Percentiles rank a stretch among this genome's conserved stretches.
These are phyloP conservation scores for Anguilla marmorata DNA, from an alignment of 2,797 vertebrate species.

Conservation along the genomic window DNA sequence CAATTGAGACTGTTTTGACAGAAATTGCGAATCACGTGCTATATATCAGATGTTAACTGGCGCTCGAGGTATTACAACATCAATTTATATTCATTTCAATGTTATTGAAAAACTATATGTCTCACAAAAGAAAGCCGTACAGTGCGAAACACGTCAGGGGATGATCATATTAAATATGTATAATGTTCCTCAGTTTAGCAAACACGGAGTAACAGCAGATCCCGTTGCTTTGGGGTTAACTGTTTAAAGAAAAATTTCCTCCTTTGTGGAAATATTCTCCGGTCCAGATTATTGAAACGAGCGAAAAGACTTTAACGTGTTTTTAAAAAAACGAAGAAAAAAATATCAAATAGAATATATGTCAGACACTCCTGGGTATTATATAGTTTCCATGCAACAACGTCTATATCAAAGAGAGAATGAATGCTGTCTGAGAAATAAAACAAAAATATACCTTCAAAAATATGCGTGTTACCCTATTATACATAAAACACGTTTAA, in stretches of 20 bases:
- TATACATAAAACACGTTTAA: not conserved
- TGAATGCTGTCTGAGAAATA: too few species aligned
- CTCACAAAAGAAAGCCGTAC: slow-evolving; percentile 43
- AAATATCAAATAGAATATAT: not conserved
- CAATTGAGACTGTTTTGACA: slow-evolving; percentile 34
- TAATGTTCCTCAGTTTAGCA: slow-evolving; percentile 44
- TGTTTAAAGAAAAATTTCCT: slow-evolving; percentile 41
- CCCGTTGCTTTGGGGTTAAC: slow-evolving; percentile 36
- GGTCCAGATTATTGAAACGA: not conserved
- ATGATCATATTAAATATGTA: slow-evolving; percentile 36
- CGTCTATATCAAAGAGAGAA: not conserved
- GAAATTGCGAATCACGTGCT: slow-evolving; percentile 30
- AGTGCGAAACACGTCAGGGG: slow-evolving; percentile 20
- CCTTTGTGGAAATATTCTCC: slow-evolving; percentile 7
- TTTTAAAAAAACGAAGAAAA: not conserved
- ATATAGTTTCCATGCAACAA: not conserved
- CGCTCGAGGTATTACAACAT: slow-evolving; percentile 28
- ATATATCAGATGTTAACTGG: slow-evolving; percentile 35
- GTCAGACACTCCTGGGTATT: not conserved
- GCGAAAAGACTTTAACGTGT: not conserved
- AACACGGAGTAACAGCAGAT: slow-evolving; percentile 33
- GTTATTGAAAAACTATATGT: slow-evolving; percentile 30
- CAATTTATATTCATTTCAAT: slow-evolving; percentile 35
- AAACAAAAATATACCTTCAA: not conserved
- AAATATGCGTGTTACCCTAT: not conserved